Evolutionary conservation across 2,888 invertebrate species (phyloP), one percentile per base, ranked within the genome.

Genomic region (Phyllotreta cruciferae): DNA sequence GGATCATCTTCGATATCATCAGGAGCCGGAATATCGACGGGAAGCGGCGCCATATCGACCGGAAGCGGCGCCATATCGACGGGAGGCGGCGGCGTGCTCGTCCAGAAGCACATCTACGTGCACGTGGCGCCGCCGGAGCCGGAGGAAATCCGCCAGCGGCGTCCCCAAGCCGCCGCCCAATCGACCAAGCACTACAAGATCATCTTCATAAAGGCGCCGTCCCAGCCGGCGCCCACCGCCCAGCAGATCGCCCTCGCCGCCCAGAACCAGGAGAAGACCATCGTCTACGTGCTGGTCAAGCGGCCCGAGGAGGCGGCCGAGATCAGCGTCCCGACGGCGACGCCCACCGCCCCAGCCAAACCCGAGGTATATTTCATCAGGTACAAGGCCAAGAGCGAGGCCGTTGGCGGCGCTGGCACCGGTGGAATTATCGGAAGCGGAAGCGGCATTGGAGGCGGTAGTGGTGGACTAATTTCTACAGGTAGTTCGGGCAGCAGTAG

Each of bases 291-390:
- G 34, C 82, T 93, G 81, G 93, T 93, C 73, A 93, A 93, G 87
- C 91, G 89, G 79, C 93, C 93, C 74, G 93, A 93, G 9, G 69
- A 67, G 3, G 65, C 63, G 67, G 91, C 89, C 68, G 92, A 93
- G 75, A 90, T 93, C 80, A 84, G 86, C 73, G 87, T 93, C 73
- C 93, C 93, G 45, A 88, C 90, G n/a, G 84, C 89, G 11, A 88
- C 89, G 2, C 92, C 93, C 54, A 93, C 92, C 50, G 90, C 90
- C 76, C 93, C 93, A 67, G 89, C 90, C 79, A 93, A 94, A 84
- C 93, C 93, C 60, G 93, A 93, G 83, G 93, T 93, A 60, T 93
- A 93, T 87, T 93, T 93, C 86, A 93, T 91, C 86, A 87, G 90
- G 72, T 91, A 91, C 86, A 90, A 90, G 84, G 89, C 90, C 66